Base-by-base conservation (phyloP, 2,113 vertebrate genomes). In the Sylvietta virens region DNA sequence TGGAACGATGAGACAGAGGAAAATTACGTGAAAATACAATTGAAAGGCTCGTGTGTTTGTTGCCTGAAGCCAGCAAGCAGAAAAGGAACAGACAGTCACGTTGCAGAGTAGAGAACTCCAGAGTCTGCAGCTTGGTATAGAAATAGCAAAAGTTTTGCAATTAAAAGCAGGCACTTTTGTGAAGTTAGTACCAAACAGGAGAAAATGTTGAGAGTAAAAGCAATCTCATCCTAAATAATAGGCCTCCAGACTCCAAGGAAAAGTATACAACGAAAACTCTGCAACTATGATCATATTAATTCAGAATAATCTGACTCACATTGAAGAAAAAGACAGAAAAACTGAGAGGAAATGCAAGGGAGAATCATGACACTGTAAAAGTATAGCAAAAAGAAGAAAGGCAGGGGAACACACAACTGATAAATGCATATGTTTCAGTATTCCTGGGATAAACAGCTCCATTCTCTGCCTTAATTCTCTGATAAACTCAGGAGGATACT, bases 1-100 rank as follows among this genome's bases (percentile, higher is more conserved):
- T 88, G 76, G 53, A 93, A 88, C 0, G 3, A 88, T 2, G 22
- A 86, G 82, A 62, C 45, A 72, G 81, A 89, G 10, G 40, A 58
- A 90, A 79, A 87, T 76, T 82, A 80, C 1, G 0, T 57, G 65
- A 92, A 93, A 88, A 88, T 65, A 93, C 66, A 93, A 82, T 92
- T 82, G 37, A 90, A 93, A 85, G 87, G 64, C 73, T 88, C 4
- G 0, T 80, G 40, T 54, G 14, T 79, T 91, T 89, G 26, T 77
- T 94, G 78, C 65, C 85, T 90, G 65, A 91, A 97, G 79, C 61
- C 74, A 93, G 81, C n/a, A 37, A 87, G 65, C 47, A 92, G 77
- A 94, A 71, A 53, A 82, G 53, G 92, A 93, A 91, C 56, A 94
- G 73, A 84, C 48, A 85, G 73, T 87, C 85, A 95, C 3, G 1